Evolutionary conservation across 2,113 vertebrate genomes (phyloP).

Genomic region (Circaetus gallicus): DNA sequence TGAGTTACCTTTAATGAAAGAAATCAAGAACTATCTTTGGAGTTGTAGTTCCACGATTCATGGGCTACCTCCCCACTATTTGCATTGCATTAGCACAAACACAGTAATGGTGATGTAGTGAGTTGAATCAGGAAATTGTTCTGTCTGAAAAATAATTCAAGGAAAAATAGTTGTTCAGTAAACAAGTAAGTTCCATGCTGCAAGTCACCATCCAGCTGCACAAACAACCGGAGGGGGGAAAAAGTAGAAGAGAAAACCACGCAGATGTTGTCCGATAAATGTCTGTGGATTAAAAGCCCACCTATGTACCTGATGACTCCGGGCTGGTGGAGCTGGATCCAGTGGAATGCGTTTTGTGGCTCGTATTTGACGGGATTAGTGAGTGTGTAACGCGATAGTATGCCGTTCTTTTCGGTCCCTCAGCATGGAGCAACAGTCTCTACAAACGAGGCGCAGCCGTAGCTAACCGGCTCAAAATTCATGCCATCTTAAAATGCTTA

Average conservation of each 20-base stretch:
- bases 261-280: no score
- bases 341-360: neutral
- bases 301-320: neutral
- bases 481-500: neutral
- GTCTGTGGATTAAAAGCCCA: neutral
- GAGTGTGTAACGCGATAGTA: rapidly evolving
- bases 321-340: neutral
- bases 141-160: neutral
- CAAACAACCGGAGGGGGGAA: neutral
- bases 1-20: neutral
- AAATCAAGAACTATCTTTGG: neutral
- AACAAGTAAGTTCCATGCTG: neutral
- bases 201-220: neutral
- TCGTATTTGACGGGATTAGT: neutral
- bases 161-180: neutral
- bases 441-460: neutral
- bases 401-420: no score
- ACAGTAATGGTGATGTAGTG: neutral
- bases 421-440: neutral
- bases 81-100: neutral
- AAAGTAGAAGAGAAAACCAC: neutral
- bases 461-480: neutral
- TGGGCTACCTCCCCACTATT: neutral
- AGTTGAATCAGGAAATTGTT: neutral
- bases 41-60: neutral